phyloP scores from a whole-genome alignment of 2,797 vertebrate species.

The Betta splendens region DNA sequence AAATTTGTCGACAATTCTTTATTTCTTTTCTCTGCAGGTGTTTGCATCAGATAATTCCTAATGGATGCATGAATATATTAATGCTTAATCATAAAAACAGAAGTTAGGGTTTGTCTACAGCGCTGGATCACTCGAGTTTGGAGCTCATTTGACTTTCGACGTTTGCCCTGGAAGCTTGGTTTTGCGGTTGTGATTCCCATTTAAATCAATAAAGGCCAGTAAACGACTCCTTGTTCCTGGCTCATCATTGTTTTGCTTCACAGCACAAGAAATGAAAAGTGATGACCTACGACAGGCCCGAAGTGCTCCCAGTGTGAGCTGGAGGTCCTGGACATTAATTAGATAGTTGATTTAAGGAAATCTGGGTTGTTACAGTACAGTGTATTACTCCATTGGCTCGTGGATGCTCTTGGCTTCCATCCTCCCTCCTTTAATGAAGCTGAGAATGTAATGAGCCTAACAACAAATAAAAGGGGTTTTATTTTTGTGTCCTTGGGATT shows the following conservation, averaged over 20 bases:
- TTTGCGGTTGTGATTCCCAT: constrained; percentile 9
- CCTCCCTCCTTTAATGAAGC: constrained; percentile 59
- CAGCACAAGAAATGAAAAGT: constrained; percentile 26
- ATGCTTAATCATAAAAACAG: constrained; percentile 48
- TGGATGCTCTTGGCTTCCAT: constrained; percentile 46
- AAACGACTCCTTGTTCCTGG: constrained; percentile 13
- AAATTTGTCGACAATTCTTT: constrained; percentile 58
- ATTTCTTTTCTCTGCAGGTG: constrained; percentile 74
- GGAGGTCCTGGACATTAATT: constrained; percentile 47
- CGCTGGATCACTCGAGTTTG: constrained; percentile 14
- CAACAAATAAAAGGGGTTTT: constrained; percentile 54
- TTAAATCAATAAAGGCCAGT: constrained; percentile 13
- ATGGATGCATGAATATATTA: constrained; percentile 75
- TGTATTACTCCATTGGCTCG: constrained; percentile 48
- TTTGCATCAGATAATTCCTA: constrained; percentile 73
- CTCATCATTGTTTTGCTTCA: constrained; percentile 13
- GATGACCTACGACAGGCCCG: constrained; percentile 15
- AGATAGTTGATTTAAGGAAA: constrained; percentile 48
- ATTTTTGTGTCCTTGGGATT: constrained; percentile 42
- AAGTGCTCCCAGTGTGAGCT: constrained; percentile 14
- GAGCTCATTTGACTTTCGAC: constrained; percentile 16
- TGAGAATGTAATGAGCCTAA: constrained; percentile 57
- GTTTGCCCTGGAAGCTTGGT: not conserved
- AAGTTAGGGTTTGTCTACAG: constrained; percentile 29
- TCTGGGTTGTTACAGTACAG: constrained; percentile 49